Conservation (phyloP, 2,797 vertebrate genomes). For the Platalea minor region DNA sequence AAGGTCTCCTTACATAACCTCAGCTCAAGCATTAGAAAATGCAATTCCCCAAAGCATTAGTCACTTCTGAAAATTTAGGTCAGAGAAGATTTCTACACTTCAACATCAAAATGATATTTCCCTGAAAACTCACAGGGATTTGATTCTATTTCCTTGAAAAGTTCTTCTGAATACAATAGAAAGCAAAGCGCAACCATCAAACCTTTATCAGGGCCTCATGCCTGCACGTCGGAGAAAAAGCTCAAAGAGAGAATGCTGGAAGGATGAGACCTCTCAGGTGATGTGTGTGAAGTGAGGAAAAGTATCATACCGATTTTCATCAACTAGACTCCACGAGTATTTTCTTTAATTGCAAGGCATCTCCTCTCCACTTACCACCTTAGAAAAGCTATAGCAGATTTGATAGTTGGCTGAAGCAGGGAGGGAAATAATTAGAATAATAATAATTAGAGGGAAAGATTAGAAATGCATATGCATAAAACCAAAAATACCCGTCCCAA, state of each 20-base stretch:
- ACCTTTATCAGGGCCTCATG: background rate
- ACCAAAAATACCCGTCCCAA: background rate
- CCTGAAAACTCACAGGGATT: constrained; percentile 34
- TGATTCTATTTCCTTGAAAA: constrained; percentile 10
- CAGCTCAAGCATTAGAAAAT: constrained; percentile 3
- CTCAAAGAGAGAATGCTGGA: background rate
- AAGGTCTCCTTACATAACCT: constrained; percentile 21
- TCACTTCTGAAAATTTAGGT: constrained; percentile 34
- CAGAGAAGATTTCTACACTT: constrained; percentile 34
- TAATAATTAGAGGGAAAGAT: background rate
- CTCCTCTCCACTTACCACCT: background rate
- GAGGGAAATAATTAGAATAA: no score
- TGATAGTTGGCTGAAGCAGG: background rate
- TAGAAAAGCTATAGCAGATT: background rate
- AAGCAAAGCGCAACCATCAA: background rate
- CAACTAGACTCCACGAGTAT: accelerated
- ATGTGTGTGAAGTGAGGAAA: background rate
- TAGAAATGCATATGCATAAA: constrained; percentile 23
- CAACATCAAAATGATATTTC: constrained; percentile 50
- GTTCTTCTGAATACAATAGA: constrained; percentile 1
- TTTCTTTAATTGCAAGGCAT: background rate
- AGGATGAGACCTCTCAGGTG: background rate
- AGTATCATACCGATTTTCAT: background rate
- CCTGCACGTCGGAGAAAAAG: background rate
- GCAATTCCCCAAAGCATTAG: background rate